Evolutionary conservation across 2,113 vertebrate genomes (phyloP), one percentile per base, ranked within the genome.

Genomic region (Sander lucioperca): DNA sequence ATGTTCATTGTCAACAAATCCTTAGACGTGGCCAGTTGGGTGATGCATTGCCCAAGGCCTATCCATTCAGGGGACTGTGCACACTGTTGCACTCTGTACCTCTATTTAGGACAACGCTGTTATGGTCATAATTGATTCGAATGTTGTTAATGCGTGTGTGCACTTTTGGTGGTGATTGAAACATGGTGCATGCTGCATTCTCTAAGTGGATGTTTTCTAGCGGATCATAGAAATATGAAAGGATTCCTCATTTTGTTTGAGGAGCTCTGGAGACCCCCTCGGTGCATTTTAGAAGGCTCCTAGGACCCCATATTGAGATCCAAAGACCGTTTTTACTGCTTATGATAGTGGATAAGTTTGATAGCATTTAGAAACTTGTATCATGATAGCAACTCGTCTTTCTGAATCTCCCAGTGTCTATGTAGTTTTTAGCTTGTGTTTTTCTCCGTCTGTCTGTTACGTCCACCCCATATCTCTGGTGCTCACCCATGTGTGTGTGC

Each of bases 401-500:
- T 68, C 27, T 39, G 48, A 4, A 12, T 33, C 45, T 61, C 50
- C 19, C 5, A 23, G 15, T 21, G 13, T 11, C 18, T 48, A 0
- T 3, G 18, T 1, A 3, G 13, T 27, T 18, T 68, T 3, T 58
- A 54, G 18, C n/a, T 39, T 48, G 16, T 59, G 4, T 67, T 48
- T 43, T 61, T 30, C 45, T 66, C 23, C 21, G 57, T 63, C 25
- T 84, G 64, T 59, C 36, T 48, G 25, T 76, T 48, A 36, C 30
- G 62, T 71, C 18, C 51, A 66, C 23, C n/a, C n/a, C 14, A n/a
- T 48, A n/a, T 48, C 59, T 43, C 54, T 39, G 36, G 39, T 87
- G 87, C 81, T 86, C 87, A 84, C 74, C 75, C 93, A 79, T 27
- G 43, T 48, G 63, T 66, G 89, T 82, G 91, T 86, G 92, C 91